Evolutionary conservation across 1,140 invertebrate genomes (phyloP).

Genomic region (Leptestheria dahalacensis): DNA sequence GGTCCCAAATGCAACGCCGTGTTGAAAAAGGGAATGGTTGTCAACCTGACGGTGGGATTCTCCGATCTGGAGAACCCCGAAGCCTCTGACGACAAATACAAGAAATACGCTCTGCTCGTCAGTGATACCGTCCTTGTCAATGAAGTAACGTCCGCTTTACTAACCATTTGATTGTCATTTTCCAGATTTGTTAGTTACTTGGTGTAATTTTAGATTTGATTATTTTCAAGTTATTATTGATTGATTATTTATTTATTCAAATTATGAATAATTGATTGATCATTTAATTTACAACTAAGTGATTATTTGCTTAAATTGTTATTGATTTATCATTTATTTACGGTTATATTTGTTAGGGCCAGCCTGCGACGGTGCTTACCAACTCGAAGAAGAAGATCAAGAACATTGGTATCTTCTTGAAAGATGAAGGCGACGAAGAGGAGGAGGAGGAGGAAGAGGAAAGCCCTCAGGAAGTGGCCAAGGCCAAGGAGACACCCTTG

Average conservation of each 20-base stretch:
- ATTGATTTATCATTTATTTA: conserved; percentile 16
- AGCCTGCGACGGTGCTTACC: conserved; percentile 72
- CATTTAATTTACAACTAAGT: too few relatives aligned
- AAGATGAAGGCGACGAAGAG: conserved; percentile 57
- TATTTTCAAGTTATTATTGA: too few relatives aligned
- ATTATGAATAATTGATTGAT: background rate
- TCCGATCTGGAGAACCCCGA: conserved; percentile 71
- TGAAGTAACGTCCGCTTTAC: conserved; percentile 42
- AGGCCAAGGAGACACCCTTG: conserved; percentile 37
- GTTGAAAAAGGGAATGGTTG: conserved; percentile 91
- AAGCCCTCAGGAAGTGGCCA: conserved; percentile 44
- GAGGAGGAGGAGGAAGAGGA: conserved; percentile 67
- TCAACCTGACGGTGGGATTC: conserved; percentile 89
- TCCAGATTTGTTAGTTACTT: too few relatives aligned
- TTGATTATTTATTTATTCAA: too few relatives aligned
- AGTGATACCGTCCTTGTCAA: conserved; percentile 93
- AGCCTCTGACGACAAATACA: conserved; percentile 67
- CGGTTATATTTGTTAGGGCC: conserved; percentile 33
- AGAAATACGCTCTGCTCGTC: conserved; percentile 86
- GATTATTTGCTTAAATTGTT: background rate
- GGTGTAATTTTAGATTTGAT: too few relatives aligned
- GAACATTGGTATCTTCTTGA: conserved; percentile 90
- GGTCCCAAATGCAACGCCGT: conserved; percentile 67
- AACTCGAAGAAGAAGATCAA: conserved; percentile 91
- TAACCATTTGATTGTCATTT: background rate